Conservation (phyloP, 1,140 invertebrate species). For the Drosophila parvula region DNA sequence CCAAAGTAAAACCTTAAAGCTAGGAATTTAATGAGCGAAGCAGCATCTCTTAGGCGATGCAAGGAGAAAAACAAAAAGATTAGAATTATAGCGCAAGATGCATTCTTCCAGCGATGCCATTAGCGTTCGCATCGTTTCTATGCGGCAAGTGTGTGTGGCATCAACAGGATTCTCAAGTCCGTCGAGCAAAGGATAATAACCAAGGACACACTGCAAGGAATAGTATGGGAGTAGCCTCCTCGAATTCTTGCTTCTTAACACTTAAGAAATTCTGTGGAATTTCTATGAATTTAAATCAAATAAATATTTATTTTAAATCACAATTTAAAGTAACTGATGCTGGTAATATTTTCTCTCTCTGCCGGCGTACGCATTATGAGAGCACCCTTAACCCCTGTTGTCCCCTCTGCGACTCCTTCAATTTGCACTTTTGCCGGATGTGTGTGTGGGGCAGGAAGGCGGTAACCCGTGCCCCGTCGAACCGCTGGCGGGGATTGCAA, state of each 20-base stretch:
- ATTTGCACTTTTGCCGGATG: slow-evolving; percentile 36
- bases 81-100: slow-evolving; percentile 22
- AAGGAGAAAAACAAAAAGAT: slow-evolving; percentile 35
- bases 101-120: slow-evolving; percentile 25
- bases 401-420: slow-evolving; percentile 7
- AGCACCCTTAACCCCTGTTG: slow-evolving; percentile 2
- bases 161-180: slow-evolving; percentile 33
- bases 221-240: neutral
- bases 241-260: no score
- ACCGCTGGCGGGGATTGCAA: slow-evolving; percentile 19
- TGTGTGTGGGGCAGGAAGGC: neutral
- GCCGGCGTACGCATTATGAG: slow-evolving; percentile 10
- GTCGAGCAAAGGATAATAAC: slow-evolving; percentile 26
- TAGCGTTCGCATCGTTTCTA: slow-evolving; percentile 13
- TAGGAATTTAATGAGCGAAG: slow-evolving; percentile 27
- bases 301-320: neutral
- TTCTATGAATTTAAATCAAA: neutral
- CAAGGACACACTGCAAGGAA: slow-evolving; percentile 18
- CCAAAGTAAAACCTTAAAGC: slow-evolving; percentile 35
- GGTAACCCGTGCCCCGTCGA: slow-evolving; percentile 4
- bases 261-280: no score
- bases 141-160: slow-evolving; percentile 22
- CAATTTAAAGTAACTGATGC: neutral
- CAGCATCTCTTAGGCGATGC: neutral
- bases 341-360: slow-evolving; percentile 2